A percentile compares a stretch with the other conserved stretches of the same genome.
Conservation (phyloP, 2,797 vertebrate genomes). For the Apodemus agrarius region DNA sequence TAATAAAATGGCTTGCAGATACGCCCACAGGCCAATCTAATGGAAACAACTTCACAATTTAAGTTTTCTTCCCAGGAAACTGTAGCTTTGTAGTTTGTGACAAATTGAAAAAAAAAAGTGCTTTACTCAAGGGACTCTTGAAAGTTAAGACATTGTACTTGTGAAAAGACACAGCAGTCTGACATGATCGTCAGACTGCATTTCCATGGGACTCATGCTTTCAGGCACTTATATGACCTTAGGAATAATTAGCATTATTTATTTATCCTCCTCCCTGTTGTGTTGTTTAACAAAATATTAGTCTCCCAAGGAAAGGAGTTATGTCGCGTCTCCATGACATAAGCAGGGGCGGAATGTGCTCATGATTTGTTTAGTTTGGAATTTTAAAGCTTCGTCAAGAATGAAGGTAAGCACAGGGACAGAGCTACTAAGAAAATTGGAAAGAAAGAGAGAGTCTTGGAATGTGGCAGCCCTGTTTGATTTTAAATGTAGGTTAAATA, state of each 20-base stretch:
- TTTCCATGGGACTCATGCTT: slow-evolving; percentile 2
- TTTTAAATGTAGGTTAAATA: slow-evolving; percentile 81
- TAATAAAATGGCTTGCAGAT: too few species aligned
- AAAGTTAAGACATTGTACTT: slow-evolving; percentile 16
- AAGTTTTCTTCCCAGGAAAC: background rate
- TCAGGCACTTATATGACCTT: background rate
- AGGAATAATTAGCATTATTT: slow-evolving; percentile 5
- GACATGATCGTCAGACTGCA: background rate
- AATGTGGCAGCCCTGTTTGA: slow-evolving; percentile 73
- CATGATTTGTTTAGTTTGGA: slow-evolving; percentile 81
- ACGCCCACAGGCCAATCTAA: background rate
- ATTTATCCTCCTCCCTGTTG: background rate
- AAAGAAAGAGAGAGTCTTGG: slow-evolving; percentile 80
- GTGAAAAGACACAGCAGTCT: background rate
- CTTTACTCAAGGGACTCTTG: slow-evolving; percentile 13
- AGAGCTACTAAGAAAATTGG: slow-evolving; percentile 67
- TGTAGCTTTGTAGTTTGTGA: too few species aligned
- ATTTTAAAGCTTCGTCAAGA: slow-evolving; percentile 77
- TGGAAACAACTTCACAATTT: background rate
- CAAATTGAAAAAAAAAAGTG: background rate
- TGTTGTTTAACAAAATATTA: background rate
- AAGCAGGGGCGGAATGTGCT: background rate
- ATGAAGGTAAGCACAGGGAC: slow-evolving; percentile 67
- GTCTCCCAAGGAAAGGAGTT: slow-evolving; percentile 5
- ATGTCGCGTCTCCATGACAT: background rate